Base-by-base conservation (phyloP, 2,113 vertebrate species). In the Holacanthus passer region DNA sequence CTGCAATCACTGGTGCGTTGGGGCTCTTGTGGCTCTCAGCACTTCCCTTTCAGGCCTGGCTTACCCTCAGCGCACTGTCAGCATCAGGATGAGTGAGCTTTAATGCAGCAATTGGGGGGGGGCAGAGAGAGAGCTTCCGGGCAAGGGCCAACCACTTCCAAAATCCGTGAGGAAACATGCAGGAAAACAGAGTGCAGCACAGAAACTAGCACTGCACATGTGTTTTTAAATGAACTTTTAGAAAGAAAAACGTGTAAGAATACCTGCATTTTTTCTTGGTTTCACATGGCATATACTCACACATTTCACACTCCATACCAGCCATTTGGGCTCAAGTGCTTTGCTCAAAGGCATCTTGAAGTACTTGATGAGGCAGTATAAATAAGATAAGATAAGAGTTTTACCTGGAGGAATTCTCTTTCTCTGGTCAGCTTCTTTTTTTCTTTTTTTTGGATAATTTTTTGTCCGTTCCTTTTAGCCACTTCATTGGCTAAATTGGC, bases 11-110 rank as follows among this genome's bases (percentile, higher is more conserved):
- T 43, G 70, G 62, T 43, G 81, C 12, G 43, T 13, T 50, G 79
- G 70, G 83, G 76, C 85, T 90, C 81, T 72, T 87, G 88, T 93
- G 86, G 81, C 82, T 87, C 89, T 95, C 94, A 95, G 94, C 93
- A 94, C 81, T 93, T 95, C 93, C 88, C 92, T 94, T 95, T 95
- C 92, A 94, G 87, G 65, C 75, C 88, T 43, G 90, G 92, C 94
- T 95, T 95, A 95, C 72, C 62, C 70, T 86, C 87, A 17, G 65
- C 56, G 88, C 93, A 63, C 71, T 41, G 94, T 94, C 94, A 95
- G 94, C 93, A 92, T 72, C 74, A 83, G 88, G 82, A 68, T 90
- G 81, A 90, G 86, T 73, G 89, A 81, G 79, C 76, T 93, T 89
- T 86, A 87, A 88, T 82, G 81, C 85, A 87, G 74, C 73, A 69